Conservation (phyloP, 2,888 invertebrate species). For the Willowsia nigromaculata region DNA sequence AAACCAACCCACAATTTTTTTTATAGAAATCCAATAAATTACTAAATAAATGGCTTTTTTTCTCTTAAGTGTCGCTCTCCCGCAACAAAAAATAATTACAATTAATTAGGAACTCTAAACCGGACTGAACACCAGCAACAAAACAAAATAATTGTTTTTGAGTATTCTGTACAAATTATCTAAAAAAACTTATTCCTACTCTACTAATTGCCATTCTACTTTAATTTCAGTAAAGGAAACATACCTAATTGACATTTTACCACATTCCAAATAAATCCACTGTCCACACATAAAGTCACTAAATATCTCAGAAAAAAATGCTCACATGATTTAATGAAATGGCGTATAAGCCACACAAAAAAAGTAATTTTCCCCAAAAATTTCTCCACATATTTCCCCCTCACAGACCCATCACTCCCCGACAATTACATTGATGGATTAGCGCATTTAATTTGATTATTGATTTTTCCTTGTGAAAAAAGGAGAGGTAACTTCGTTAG, state of each 20-base stretch:
- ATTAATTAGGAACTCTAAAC: slow-evolving; percentile 19
- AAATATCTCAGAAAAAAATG: no score
- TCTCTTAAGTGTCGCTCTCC: neutral
- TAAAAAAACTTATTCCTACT: neutral
- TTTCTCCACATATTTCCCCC: neutral
- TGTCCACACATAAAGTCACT: no score
- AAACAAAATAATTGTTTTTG: neutral
- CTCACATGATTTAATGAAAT: no score
- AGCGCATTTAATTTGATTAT: slow-evolving; percentile 65
- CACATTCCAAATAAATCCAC: neutral
- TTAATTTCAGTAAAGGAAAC: neutral
- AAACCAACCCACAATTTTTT: no score
- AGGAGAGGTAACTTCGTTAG: neutral
- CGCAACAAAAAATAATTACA: neutral
- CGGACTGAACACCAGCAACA: slow-evolving; percentile 8
- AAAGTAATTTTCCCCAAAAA: neutral
- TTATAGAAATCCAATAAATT: neutral
- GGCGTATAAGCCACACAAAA: neutral
- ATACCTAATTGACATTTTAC: neutral
- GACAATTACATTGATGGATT: slow-evolving; percentile 67
- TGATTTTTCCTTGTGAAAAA: slow-evolving; percentile 9
- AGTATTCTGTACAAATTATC: neutral
- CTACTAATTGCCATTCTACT: neutral
- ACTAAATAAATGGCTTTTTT: no score
- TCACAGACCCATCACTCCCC: neutral